Conservation (phyloP, 2,888 invertebrate genomes). For the Agriopis marginaria region DNA sequence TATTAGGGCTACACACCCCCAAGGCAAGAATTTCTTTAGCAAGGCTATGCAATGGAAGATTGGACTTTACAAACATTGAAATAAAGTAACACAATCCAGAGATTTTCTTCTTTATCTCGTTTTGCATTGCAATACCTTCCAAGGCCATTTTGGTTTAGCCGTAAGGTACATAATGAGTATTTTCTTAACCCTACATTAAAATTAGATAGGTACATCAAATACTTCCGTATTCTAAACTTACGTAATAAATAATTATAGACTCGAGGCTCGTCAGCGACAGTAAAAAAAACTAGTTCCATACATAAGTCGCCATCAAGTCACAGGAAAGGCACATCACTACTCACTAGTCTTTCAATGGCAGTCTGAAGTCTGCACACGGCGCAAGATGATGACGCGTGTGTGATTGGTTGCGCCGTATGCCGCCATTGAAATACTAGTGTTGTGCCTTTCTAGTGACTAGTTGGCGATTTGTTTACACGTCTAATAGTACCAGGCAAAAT, state of each 20-base stretch:
- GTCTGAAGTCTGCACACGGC: no score
- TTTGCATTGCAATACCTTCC: neutral
- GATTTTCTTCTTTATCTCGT: neutral
- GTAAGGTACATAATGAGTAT: slow-evolving; percentile 27
- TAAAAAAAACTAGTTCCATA: no score
- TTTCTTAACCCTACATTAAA: slow-evolving; percentile 18
- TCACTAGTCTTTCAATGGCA: no score
- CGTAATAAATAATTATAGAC: slow-evolving; percentile 6
- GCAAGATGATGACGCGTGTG: no score
- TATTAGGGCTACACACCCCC: neutral
- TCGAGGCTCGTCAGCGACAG: no score
- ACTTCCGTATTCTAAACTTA: slow-evolving; percentile 20
- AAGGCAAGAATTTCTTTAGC: slow-evolving; percentile 1
- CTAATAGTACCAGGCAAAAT: no score
- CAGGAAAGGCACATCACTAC: no score
- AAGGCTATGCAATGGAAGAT: neutral
- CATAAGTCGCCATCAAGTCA: no score
- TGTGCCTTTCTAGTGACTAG: no score
- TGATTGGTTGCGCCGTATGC: no score
- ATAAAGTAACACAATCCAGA: neutral
- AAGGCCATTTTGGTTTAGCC: neutral
- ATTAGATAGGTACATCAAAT: slow-evolving; percentile 30
- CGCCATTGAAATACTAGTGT: no score
- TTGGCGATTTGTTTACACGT: no score
- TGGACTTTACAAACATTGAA: neutral